Conservation (phyloP, 2,113 vertebrate genomes). For the Nycticryphes semicollaris region DNA sequence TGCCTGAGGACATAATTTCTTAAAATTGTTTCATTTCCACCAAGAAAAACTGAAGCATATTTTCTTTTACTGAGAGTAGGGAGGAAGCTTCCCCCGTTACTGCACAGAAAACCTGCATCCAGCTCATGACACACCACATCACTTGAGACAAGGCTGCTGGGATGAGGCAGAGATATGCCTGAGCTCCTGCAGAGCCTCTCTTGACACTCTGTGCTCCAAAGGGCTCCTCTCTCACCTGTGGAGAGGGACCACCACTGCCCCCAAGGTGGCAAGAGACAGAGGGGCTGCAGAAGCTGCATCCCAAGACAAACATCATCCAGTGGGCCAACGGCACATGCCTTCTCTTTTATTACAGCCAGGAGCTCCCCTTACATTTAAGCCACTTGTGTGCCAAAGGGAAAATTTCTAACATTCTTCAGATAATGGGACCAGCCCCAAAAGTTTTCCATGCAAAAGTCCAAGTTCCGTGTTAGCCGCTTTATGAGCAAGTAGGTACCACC, state of each 20-base stretch:
- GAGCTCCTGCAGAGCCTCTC: neutral
- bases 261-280: neutral
- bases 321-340: neutral
- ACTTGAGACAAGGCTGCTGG: neutral
- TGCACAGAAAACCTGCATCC: neutral
- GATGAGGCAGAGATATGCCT: neutral
- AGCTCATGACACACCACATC: neutral
- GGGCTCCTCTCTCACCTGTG: neutral
- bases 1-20: neutral
- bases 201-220: neutral
- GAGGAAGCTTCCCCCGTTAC: neutral
- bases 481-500: conserved; percentile 73
- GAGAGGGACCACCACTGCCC: neutral
- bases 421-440: conserved; percentile 64
- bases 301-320: neutral
- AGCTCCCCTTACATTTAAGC: neutral
- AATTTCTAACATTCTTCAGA: conserved; percentile 24
- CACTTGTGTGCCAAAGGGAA: neutral
- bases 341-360: neutral
- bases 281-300: neutral
- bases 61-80: neutral
- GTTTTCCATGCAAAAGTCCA: conserved; percentile 44
- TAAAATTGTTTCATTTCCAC: neutral
- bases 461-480: conserved; percentile 55
- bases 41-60: neutral